Evolutionary conservation across 2,797 vertebrate species (phyloP).

Genomic region (Lepilemur ruficaudatus): DNA sequence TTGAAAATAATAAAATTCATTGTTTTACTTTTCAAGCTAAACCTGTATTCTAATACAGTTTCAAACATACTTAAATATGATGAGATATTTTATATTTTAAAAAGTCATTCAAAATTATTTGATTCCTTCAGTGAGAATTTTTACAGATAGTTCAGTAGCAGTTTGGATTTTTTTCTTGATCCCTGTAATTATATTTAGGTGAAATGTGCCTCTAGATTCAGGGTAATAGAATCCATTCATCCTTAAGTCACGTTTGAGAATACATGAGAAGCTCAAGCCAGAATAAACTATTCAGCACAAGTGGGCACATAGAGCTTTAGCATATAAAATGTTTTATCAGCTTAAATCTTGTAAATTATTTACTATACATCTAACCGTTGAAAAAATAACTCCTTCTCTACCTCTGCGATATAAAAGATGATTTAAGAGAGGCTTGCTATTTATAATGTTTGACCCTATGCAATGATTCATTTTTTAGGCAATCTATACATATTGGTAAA

Average conservation of each 20-base stretch:
- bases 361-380: not conserved
- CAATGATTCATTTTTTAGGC: not conserved
- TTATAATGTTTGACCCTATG: not conserved
- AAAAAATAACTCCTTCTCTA: slow-evolving; percentile 1
- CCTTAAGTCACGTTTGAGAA: not conserved
- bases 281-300: not conserved
- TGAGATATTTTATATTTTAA: slow-evolving; percentile 20
- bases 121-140: not conserved
- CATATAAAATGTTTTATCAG: not conserved
- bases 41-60: not conserved
- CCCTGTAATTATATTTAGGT: not conserved
- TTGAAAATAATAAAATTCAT: not conserved
- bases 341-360: slow-evolving; percentile 55
- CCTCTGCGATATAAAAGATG: not conserved
- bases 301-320: not conserved
- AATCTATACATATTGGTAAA: not conserved
- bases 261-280: slow-evolving; percentile 2
- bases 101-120: not conserved
- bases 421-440: not conserved
- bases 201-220: not conserved
- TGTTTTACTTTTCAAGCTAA: slow-evolving; percentile 13
- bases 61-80: slow-evolving; percentile 15
- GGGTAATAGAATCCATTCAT: not conserved
- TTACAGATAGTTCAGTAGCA: not conserved
- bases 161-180: not conserved